These are phyloP conservation scores for Caenorhabditis brenneri DNA, from an alignment of 1,140 invertebrate species.

Conservation along the genomic window DNA sequence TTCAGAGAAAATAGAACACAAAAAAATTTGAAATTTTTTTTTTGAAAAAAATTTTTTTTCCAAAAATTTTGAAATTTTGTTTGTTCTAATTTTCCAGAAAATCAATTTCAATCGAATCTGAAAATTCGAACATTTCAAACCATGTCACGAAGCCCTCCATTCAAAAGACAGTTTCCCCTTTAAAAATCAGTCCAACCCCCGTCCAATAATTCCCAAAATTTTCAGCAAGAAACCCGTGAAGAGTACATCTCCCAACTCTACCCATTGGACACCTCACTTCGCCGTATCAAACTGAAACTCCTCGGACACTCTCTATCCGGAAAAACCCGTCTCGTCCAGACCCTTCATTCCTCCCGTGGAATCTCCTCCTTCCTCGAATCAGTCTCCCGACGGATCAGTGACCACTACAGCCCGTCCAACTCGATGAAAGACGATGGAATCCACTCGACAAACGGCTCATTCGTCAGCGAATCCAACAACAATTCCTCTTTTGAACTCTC, in stretches of 20 bases:
- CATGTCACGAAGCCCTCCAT: too few relatives aligned
- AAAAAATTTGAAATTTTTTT: too few relatives aligned
- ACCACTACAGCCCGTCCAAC: slow-evolving; percentile 45
- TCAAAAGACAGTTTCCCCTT: too few relatives aligned
- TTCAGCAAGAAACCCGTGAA: slow-evolving; percentile 75
- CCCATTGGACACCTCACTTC: slow-evolving; percentile 76
- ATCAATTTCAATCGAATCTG: background rate
- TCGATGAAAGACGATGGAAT: slow-evolving; percentile 56
- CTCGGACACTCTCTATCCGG: slow-evolving; percentile 81
- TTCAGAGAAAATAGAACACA: too few relatives aligned
- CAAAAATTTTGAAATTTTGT: too few relatives aligned
- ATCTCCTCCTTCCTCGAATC: slow-evolving; percentile 37
- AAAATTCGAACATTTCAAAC: too few relatives aligned
- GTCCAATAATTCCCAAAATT: too few relatives aligned
- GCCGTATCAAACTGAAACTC: slow-evolving; percentile 79
- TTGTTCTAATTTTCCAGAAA: too few relatives aligned
- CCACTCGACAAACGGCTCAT: slow-evolving; percentile 55
- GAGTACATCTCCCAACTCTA: slow-evolving; percentile 79
- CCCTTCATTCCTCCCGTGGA: slow-evolving; percentile 74
- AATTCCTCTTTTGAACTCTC: slow-evolving; percentile 49
- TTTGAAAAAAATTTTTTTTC: too few relatives aligned
- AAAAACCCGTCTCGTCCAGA: slow-evolving; percentile 80
- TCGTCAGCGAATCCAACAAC: slow-evolving; percentile 55
- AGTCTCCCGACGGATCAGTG: slow-evolving; percentile 37
- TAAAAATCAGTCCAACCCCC: too few relatives aligned